These are phyloP conservation scores for Drosophila sucinea DNA, from an alignment of 1,140 invertebrate genomes.

Conservation along the genomic window DNA sequence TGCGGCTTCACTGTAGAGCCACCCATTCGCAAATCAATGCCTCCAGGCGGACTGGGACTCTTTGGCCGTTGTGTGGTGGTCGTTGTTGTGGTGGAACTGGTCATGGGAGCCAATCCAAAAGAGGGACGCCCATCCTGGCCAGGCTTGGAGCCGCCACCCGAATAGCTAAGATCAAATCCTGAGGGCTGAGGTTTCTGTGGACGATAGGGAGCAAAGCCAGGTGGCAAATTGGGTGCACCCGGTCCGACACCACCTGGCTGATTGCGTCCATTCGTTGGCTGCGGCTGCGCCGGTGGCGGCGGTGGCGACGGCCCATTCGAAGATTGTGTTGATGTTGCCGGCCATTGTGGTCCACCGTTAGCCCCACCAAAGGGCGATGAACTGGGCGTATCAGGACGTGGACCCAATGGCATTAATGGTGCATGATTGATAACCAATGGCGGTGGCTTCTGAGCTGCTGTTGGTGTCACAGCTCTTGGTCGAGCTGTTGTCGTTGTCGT, in stretches of 20 bases:
- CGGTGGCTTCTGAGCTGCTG: constrained; percentile 59
- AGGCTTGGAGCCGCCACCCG: constrained; percentile 37
- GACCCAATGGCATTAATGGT: constrained; percentile 71
- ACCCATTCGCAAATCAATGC: constrained; percentile 59
- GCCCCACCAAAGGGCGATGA: constrained; percentile 61
- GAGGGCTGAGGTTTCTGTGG: constrained; percentile 71
- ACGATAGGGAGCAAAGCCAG: constrained; percentile 69
- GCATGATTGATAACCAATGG: constrained; percentile 73
- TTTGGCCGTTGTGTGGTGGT: constrained; percentile 53
- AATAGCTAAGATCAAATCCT: constrained; percentile 76
- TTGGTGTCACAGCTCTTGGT: constrained; percentile 21
- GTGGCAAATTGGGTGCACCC: constrained; percentile 56
- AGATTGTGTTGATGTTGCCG: constrained; percentile 24
- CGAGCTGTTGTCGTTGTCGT: constrained; percentile 35
- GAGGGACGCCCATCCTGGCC: constrained; percentile 40
- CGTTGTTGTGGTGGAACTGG: constrained; percentile 38
- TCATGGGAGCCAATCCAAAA: constrained; percentile 48
- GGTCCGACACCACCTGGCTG: not conserved
- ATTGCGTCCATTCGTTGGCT: not conserved
- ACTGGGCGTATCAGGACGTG: constrained; percentile 69
- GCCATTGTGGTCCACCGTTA: constrained; percentile 65
- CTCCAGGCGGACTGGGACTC: constrained; percentile 26
- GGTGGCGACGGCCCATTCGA: not conserved
- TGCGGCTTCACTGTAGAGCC: constrained; percentile 40
- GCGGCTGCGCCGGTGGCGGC: constrained; percentile 2